phyloP scores from a whole-genome alignment of 2,888 invertebrate genomes.

The Dioctria linearis region DNA sequence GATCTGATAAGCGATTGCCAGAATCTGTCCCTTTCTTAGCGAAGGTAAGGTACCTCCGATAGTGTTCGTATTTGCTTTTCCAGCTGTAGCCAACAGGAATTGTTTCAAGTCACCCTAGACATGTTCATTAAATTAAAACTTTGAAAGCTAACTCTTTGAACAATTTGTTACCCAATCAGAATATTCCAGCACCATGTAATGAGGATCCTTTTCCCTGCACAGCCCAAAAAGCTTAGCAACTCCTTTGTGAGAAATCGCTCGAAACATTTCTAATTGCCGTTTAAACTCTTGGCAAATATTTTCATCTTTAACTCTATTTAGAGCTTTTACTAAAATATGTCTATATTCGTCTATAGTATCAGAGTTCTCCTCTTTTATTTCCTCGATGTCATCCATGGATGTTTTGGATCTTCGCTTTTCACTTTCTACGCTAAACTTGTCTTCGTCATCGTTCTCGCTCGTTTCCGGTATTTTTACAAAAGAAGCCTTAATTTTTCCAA shows the following conservation, averaged over 20 bases:
- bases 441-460: conserved; percentile 63
- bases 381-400: conserved; percentile 70
- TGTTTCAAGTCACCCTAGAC: conserved; percentile 91
- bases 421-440: conserved; percentile 60
- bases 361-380: conserved; percentile 68
- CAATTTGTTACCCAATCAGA: conserved; percentile 86
- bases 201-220: conserved; percentile 88
- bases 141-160: neutral
- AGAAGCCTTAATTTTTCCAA: conserved; percentile 77
- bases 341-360: conserved; percentile 66
- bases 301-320: conserved; percentile 85
- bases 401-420: conserved; percentile 70
- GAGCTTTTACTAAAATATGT: conserved; percentile 81
- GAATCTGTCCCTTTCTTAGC: conserved; percentile 79
- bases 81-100: conserved; percentile 79
- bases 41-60: conserved; percentile 72
- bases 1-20: conserved; percentile 82
- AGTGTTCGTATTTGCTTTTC: conserved; percentile 66
- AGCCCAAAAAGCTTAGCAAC: conserved; percentile 85
- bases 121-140: conserved; percentile 51
- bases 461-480: conserved; percentile 62
- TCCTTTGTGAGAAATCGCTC: conserved; percentile 86
- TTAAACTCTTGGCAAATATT: conserved; percentile 86
- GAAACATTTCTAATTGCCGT: conserved; percentile 89
- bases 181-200: conserved; percentile 90